These are phyloP conservation scores for Parotocinclus haroldoi DNA, from an alignment of 2,797 vertebrate genomes.

Conservation along the genomic window DNA sequence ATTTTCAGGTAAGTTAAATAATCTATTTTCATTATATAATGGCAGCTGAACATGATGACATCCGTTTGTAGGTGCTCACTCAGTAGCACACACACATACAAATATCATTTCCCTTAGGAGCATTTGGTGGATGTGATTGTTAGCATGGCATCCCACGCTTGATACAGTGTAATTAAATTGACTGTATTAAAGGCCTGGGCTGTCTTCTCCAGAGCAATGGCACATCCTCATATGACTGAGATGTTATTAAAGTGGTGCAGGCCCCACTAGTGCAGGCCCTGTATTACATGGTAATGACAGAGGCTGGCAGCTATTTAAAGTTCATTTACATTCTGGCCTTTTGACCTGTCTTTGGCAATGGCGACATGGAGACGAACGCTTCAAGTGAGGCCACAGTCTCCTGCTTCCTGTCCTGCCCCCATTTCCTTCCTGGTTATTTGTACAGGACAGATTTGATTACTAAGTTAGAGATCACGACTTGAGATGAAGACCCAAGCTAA, in stretches of 20 bases:
- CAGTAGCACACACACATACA: constrained; percentile 17
- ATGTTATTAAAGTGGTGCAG: constrained; percentile 44
- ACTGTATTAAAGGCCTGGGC: constrained; percentile 72
- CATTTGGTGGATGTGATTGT: constrained; percentile 66
- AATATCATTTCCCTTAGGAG: constrained; percentile 44
- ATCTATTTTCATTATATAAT: neutral
- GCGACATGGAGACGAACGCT: constrained; percentile 13
- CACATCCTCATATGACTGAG: constrained; percentile 62
- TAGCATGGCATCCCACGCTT: constrained; percentile 65
- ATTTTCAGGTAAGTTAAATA: neutral
- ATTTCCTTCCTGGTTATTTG: constrained; percentile 15
- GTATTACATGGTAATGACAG: constrained; percentile 71
- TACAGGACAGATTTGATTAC: constrained; percentile 3
- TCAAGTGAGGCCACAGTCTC: constrained; percentile 3
- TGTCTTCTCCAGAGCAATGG: constrained; percentile 67
- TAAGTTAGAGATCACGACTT: neutral
- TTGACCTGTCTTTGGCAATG: constrained; percentile 54
- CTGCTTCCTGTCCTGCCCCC: constrained; percentile 13
- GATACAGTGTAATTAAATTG: constrained; percentile 73
- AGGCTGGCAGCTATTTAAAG: constrained; percentile 62
- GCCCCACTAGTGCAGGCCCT: constrained; percentile 52
- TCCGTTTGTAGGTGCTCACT: neutral
- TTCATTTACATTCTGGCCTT: constrained; percentile 64
- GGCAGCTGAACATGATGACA: neutral
- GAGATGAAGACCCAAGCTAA: neutral